Evolutionary conservation across 2,113 vertebrate genomes (phyloP).

Genomic region (Lepus europaeus): DNA sequence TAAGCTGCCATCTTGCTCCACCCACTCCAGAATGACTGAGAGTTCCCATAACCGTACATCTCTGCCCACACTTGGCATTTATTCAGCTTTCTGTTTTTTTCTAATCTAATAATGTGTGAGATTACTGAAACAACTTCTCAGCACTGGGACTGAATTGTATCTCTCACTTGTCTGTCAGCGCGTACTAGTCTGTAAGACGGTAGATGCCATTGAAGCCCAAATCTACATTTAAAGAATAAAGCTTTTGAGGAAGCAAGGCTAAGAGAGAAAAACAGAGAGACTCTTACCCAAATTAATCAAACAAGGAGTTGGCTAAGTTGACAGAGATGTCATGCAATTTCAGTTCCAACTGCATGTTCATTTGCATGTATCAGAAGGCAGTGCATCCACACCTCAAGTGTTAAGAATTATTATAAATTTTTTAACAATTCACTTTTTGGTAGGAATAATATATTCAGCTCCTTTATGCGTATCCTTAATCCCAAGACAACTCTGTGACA

Average conservation of each 20-base stretch:
- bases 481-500: not conserved
- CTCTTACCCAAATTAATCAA: not conserved
- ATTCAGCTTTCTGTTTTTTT: not conserved
- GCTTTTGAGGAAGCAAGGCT: not conserved
- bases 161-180: not conserved
- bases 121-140: not conserved
- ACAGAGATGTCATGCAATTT: not conserved
- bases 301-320: not conserved
- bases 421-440: not conserved
- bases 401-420: not conserved
- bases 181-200: not conserved
- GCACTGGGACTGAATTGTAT: not conserved
- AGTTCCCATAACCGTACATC: rapidly evolving
- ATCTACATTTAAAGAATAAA: not conserved
- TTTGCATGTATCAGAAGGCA: not conserved
- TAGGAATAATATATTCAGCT: not conserved
- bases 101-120: not conserved
- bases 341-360: not conserved
- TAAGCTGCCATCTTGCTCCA: too few relatives aligned
- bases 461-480: not conserved
- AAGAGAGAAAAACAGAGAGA: not conserved
- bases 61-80: not conserved
- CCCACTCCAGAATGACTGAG: not conserved
- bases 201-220: not conserved
- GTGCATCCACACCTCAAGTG: not conserved